Evolutionary conservation across 2,888 invertebrate genomes (phyloP).

Genomic region (Platycheirus rosarum): DNA sequence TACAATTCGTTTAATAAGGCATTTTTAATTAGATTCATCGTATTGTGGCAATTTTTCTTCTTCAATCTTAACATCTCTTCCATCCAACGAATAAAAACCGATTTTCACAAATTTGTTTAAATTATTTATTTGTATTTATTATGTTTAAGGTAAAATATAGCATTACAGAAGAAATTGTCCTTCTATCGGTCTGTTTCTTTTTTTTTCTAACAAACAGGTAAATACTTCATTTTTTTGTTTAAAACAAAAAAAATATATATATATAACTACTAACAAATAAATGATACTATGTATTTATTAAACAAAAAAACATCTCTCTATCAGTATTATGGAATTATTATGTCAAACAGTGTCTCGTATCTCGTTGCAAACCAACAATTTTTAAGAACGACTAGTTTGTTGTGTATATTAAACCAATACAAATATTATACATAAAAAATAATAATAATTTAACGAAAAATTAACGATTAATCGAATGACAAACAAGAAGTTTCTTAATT

Average conservation of each 20-base stretch:
- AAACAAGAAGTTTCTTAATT: neutral
- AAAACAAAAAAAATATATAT: slow-evolving; percentile 35
- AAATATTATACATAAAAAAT: neutral
- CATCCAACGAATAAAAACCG: too few relatives aligned
- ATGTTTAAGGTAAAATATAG: slow-evolving; percentile 63
- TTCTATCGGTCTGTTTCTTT: slow-evolving; percentile 44
- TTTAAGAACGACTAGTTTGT: slow-evolving; percentile 17
- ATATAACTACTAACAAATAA: slow-evolving; percentile 53
- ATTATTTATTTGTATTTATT: slow-evolving; percentile 48
- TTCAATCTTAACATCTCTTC: too few relatives aligned
- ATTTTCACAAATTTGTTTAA: slow-evolving; percentile 2
- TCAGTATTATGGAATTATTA: slow-evolving; percentile 65
- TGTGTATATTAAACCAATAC: neutral
- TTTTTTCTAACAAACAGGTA: slow-evolving; percentile 42
- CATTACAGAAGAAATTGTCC: slow-evolving; percentile 42
- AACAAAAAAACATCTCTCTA: slow-evolving; percentile 41
- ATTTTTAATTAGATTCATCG: too few relatives aligned
- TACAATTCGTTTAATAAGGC: too few relatives aligned
- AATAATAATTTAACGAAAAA: slow-evolving; percentile 28
- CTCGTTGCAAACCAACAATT: neutral
- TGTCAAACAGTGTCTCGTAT: slow-evolving; percentile 38
- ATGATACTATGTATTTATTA: slow-evolving; percentile 33
- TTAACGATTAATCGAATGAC: neutral
- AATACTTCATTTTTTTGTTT: slow-evolving; percentile 44
- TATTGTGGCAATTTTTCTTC: too few relatives aligned